Base-by-base conservation (phyloP, 2,888 invertebrate genomes). In the Ormyrus pomaceus region DNA sequence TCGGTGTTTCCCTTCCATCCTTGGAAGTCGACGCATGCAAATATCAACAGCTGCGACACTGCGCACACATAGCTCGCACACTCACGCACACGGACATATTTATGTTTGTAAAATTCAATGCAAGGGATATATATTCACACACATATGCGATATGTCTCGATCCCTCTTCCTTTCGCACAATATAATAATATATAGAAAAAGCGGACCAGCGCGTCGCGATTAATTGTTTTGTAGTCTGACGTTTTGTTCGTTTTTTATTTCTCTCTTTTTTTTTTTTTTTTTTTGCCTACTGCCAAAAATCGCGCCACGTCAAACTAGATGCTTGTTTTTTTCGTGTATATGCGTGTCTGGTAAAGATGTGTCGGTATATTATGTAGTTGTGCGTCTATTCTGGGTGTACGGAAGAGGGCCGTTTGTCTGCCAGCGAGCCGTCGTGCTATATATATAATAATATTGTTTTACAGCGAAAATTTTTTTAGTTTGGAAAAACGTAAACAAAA, bases 331-430 rank as follows among this genome's bases (percentile, higher is more conserved):
- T 19, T 19, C 19, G 66, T 66, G 9, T 13, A 11, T 51, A 11
- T n/a, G 56, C 56, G 56, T 69, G 55, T 68, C 53, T 69, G 50
- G 34, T 56, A 64, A 55, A 59, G 50, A 51, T 73, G 62, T 64
- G 51, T 64, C 55, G 1, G 48, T 55, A 34, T 34, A 34, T 34
- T 4, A 34, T 34, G 34, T 34, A 4, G 34, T 34, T 34, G 55
- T 68, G 62, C 69, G 53, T 72, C 65, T 50, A 48, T 13, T 62
- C 65, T 79, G 45, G 65, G 61, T 81, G 82, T 82, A 82, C 82
- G 82, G 82, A 82, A 82, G 82, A 82, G 82, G 82, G 82, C 79
- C 73, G 69, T 82, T 82, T 77, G 70, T 81, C 72, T 73, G 80
- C 80, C 80, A 82, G 78, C 82, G 82, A 82, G 82, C 80, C 75